phyloP scores from a whole-genome alignment of 2,888 invertebrate genomes.

The Halictus ligatus region DNA sequence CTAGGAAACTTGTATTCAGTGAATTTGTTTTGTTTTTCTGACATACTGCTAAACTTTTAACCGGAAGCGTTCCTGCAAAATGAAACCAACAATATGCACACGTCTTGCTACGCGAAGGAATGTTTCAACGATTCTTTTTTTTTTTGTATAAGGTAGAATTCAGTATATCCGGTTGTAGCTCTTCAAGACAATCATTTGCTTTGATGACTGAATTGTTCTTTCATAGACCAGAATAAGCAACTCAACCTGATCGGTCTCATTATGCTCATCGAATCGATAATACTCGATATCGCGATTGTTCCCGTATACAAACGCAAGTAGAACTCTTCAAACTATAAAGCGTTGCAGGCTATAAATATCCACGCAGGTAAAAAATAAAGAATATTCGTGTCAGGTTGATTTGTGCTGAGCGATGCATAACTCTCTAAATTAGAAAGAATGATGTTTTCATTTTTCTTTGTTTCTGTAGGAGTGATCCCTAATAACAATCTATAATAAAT shows the following conservation, averaged over 20 bases:
- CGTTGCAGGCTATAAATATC: background rate
- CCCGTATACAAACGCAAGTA: background rate
- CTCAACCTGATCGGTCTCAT: constrained; percentile 31
- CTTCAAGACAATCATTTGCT: constrained; percentile 52
- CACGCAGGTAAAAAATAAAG: background rate
- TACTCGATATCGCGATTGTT: constrained; percentile 13
- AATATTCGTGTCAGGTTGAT: background rate
- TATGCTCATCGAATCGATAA: constrained; percentile 47
- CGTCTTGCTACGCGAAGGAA: background rate
- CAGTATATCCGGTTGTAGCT: background rate
- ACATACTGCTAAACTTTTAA: background rate
- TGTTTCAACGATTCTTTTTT: background rate
- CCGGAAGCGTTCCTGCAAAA: no score
- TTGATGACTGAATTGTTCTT: constrained; percentile 42
- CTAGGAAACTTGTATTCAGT: no score
- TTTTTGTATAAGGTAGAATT: background rate
- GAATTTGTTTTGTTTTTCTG: no score
- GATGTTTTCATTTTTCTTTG: no score
- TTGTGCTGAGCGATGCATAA: background rate
- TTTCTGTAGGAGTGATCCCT: no score
- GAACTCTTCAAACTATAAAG: background rate
- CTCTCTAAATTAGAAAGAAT: background rate
- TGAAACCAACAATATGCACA: no score
- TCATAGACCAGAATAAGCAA: constrained; percentile 49
- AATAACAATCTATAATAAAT: no score